Evolutionary conservation across 2,888 invertebrate species (phyloP), one percentile per base, ranked within the genome.

Genomic region (Papilio gigon): DNA sequence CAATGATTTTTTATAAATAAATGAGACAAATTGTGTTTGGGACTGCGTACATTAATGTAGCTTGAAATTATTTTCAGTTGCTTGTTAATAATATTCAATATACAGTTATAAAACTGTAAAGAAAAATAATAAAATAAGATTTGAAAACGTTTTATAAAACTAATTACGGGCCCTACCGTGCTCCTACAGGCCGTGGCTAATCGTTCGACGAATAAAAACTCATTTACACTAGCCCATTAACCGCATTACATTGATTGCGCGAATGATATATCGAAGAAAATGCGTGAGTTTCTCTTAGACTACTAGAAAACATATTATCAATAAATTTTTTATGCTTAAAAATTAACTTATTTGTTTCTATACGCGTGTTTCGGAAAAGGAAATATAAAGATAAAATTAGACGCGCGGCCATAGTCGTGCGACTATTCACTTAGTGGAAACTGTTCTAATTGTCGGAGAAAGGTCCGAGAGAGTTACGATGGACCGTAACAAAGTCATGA

Each of bases 161-260:
- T 69, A 69, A 69, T 69, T 69, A 69, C 65, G 33, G 50, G 61
- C 69, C 69, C 69, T 65, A 59, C 56, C 53, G 60, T 64, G 22
- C 22, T 11, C 47, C 47, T 47, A 33, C 53, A 40, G 35, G 25
- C 69, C 69, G 61, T 65, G 42, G 69, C 69, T 65, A 69, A 69
- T 69, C 69, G 69, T 50, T 50, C 40, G 42, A 42, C 65, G 40
- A 69, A 65, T 65, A 22, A 47, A 4, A 47, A 0, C 47, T 4
- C 22, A 1, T 47, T 47, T 47, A 4, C 22, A 47, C 47, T 47
- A 22, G 12, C 4, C n/a, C 4, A 22, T 22, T 47, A 1, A 14
- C 2, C 22, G 22, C n/a, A n/a, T n/a, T n/a, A n/a, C n/a, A n/a
- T n/a, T n/a, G n/a, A n/a, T n/a, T n/a, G n/a, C 11, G 44, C 20